Conservation (phyloP, 2,797 vertebrate genomes). For the Telmatherina bonti region DNA sequence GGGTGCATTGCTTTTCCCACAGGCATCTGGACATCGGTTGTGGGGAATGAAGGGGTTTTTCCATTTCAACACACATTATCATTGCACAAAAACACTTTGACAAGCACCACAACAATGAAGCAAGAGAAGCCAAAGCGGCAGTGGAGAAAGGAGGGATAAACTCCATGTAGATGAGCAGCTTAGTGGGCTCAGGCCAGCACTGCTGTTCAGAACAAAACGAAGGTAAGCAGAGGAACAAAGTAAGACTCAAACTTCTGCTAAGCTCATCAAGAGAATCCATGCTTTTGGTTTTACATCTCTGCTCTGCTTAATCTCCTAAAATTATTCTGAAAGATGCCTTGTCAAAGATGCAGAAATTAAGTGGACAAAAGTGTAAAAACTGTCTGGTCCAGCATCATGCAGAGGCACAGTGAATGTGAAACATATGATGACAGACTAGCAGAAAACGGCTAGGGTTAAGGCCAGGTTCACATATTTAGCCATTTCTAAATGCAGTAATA, state of each 20-base stretch:
- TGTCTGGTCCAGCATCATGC: slow-evolving; percentile 30
- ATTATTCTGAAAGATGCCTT: slow-evolving; percentile 53
- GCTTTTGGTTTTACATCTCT: slow-evolving; percentile 55
- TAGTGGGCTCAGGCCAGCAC: slow-evolving; percentile 48
- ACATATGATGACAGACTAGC: slow-evolving; percentile 38
- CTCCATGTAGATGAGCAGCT: slow-evolving; percentile 52
- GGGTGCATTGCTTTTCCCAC: not conserved
- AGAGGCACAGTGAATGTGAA: slow-evolving; percentile 30
- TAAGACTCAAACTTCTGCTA: slow-evolving; percentile 67
- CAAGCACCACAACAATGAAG: slow-evolving; percentile 3
- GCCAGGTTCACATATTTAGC: slow-evolving; percentile 17
- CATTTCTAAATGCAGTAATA: slow-evolving; percentile 36
- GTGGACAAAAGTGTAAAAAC: slow-evolving; percentile 14
- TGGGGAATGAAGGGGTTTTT: not conserved
- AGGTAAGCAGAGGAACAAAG: slow-evolving; percentile 58
- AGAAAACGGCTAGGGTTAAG: not conserved
- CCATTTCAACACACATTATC: not conserved
- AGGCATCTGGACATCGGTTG: not conserved
- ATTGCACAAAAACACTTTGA: not conserved
- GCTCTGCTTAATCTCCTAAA: slow-evolving; percentile 49
- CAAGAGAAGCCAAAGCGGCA: slow-evolving; percentile 12
- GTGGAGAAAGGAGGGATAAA: slow-evolving; percentile 21
- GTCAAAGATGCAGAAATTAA: slow-evolving; percentile 15
- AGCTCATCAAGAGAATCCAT: slow-evolving; percentile 68
- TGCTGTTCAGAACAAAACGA: slow-evolving; percentile 55